phyloP scores from a whole-genome alignment of 2,888 invertebrate genomes.

The Plusia festucae region DNA sequence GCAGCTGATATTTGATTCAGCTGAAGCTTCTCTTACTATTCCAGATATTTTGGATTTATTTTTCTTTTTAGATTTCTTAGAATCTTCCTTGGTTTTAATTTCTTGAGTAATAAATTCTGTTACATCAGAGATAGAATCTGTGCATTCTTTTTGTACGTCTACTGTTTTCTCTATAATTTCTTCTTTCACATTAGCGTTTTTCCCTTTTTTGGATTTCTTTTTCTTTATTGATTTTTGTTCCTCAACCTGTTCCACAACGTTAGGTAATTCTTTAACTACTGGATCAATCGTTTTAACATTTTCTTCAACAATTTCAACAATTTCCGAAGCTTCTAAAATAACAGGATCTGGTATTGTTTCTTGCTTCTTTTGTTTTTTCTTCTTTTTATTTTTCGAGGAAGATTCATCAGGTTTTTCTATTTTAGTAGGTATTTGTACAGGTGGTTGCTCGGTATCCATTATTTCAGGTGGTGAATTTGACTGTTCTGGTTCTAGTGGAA shows the following conservation, averaged over 20 bases:
- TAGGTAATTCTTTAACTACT: slow-evolving; percentile 55
- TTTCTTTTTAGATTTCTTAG: slow-evolving; percentile 60
- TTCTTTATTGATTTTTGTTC: slow-evolving; percentile 57
- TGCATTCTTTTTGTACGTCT: slow-evolving; percentile 22
- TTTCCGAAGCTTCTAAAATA: slow-evolving; percentile 55
- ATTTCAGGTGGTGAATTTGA: background rate
- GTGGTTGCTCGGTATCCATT: background rate
- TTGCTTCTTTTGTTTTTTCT: slow-evolving; percentile 70
- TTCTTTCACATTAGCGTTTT: slow-evolving; percentile 35
- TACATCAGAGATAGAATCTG: slow-evolving; percentile 8
- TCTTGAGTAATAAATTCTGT: slow-evolving; percentile 13
- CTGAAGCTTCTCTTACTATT: slow-evolving; percentile 14
- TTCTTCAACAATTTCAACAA: slow-evolving; percentile 44
- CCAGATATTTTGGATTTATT: slow-evolving; percentile 56
- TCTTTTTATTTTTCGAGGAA: slow-evolving; percentile 66
- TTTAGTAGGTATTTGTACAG: background rate
- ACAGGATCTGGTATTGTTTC: slow-evolving; percentile 58
- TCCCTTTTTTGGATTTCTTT: slow-evolving; percentile 53
- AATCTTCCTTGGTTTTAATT: slow-evolving; percentile 27
- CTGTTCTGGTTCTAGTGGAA: background rate
- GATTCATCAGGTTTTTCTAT: slow-evolving; percentile 28
- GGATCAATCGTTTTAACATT: slow-evolving; percentile 57
- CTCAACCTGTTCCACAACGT: slow-evolving; percentile 62
- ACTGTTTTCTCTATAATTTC: slow-evolving; percentile 10
- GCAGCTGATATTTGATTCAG: slow-evolving; percentile 15